Evolutionary conservation across 2,797 vertebrate species (phyloP).

Genomic region (Brachyrhaphis roseni): DNA sequence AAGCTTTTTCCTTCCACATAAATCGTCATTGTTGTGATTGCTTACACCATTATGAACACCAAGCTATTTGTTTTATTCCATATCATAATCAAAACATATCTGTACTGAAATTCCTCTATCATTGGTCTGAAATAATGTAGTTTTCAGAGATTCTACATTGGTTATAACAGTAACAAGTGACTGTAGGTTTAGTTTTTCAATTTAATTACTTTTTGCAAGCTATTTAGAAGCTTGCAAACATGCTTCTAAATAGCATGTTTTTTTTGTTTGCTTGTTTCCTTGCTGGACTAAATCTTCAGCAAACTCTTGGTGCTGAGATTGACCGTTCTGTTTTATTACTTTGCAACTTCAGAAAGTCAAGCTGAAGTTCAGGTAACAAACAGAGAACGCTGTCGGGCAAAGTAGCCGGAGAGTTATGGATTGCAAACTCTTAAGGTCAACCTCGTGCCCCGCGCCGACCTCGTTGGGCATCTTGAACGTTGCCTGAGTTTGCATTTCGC

Average conservation of each 20-base stretch:
- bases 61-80: background rate
- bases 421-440: conserved; percentile 7
- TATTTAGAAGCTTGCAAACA: background rate
- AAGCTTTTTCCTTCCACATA: background rate
- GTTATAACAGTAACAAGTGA: background rate
- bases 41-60: background rate
- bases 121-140: background rate
- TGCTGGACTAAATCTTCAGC: background rate
- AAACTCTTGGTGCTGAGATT: background rate
- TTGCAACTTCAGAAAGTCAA: conserved; percentile 3
- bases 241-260: background rate
- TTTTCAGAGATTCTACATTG: background rate
- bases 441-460: background rate
- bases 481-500: background rate
- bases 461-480: background rate
- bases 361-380: conserved; percentile 5
- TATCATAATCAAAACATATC: background rate
- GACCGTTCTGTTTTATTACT: background rate
- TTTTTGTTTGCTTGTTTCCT: background rate
- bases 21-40: background rate
- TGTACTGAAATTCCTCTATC: background rate
- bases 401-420: background rate
- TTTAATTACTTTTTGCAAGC: background rate
- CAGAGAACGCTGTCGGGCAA: background rate
- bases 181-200: background rate